Conservation (phyloP, 2,797 vertebrate genomes). For the Bryconaethiops microstoma region DNA sequence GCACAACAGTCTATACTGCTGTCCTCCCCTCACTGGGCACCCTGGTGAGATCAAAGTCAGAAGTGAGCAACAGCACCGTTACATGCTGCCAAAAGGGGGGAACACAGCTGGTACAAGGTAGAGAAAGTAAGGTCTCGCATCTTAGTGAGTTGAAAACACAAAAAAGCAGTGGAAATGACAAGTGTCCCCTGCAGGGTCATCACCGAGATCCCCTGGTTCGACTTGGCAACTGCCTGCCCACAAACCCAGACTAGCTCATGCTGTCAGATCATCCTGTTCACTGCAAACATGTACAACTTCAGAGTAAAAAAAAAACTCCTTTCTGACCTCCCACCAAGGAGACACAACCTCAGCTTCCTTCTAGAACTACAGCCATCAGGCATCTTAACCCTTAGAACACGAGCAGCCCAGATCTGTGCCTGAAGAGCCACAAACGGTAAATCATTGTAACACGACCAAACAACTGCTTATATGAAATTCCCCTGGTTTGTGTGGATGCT, state of each 20-base stretch:
- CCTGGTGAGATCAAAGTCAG: not conserved
- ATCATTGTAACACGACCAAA: too few species aligned
- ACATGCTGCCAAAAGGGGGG: too few species aligned
- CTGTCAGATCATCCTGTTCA: not conserved
- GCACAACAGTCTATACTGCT: not conserved
- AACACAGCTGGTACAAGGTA: not conserved
- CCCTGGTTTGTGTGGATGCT: too few species aligned
- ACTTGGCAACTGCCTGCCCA: conserved; percentile 13
- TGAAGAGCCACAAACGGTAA: too few species aligned
- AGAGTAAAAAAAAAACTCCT: not conserved
- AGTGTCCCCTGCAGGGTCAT: conserved; percentile 10
- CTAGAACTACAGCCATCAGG: not conserved
- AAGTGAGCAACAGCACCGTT: not conserved
- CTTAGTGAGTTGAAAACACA: too few species aligned
- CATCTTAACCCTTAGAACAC: not conserved
- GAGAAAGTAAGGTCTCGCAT: not conserved
- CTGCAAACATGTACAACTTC: not conserved
- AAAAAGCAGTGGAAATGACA: conserved; percentile 11
- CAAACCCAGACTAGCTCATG: not conserved
- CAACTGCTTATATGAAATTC: too few species aligned
- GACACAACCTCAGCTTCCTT: not conserved
- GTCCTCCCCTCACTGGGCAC: not conserved
- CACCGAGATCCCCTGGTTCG: not conserved
- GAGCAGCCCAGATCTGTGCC: too few species aligned
- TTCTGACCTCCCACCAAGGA: not conserved